Evolutionary conservation across 2,888 invertebrate species (phyloP), one percentile per base, ranked within the genome.

Genomic region (Allolobophora icterica): DNA sequence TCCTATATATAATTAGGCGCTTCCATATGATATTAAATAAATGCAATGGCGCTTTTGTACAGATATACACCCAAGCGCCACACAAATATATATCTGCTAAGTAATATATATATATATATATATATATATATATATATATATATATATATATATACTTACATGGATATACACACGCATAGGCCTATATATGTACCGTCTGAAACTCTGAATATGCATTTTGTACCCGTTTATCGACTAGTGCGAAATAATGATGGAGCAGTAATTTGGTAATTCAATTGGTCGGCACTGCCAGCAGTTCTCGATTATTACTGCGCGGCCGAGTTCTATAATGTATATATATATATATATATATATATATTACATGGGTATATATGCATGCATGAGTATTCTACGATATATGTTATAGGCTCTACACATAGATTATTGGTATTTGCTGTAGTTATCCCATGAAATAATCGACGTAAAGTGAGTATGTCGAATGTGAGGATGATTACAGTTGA

Each of bases 1-100:
- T 71, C 71, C 71, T 71, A n/a, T n/a, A n/a, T n/a, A 71, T 71
- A n/a, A 71, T 71, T 71, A 71, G 71, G 71, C n/a, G n/a, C 71
- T 71, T 71, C 71, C 71, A 30, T 11, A n/a, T 71, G 30, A n/a
- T 71, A 52, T 52, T 52, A 52, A 71, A n/a, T 71, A n/a, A 71
- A 30, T 71, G 71, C n/a, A 71, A n/a, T n/a, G 71, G 17, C 52
- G n/a, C 71, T 17, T 21, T 52, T 45, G 17, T 5, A 45, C 5
- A 1, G 52, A 30, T 13, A 71, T 71, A 71, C n/a, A n/a, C n/a
- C 15, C 71, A n/a, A 24, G 52, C 24, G 24, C 52, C 52, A 52
- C 4, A 24, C 52, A 52, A 24, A 0, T 52, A 52, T 42, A 42
- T 13, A 42, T 5, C 13, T 42, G 52, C 1, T 24, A 52, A 52